A percentile compares a stretch with the other conserved stretches of the same genome.
Evolutionary conservation across 2,113 vertebrate species (phyloP).

Genomic region (Fregata magnificens): DNA sequence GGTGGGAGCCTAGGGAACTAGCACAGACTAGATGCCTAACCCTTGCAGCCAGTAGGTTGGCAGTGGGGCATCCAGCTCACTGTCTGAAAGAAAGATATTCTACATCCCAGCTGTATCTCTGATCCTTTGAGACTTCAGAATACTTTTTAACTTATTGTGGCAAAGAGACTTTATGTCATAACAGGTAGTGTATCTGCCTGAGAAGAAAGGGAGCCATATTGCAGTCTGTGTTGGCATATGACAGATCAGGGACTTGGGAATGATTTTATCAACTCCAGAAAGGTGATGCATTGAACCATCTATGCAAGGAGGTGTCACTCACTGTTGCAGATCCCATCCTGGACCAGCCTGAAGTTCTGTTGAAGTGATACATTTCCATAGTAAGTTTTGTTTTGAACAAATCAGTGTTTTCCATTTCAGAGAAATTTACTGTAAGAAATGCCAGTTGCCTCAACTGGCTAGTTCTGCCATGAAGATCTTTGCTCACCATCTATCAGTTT

Average conservation of each 20-base stretch:
- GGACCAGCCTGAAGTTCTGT: background rate
- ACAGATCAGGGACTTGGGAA: background rate
- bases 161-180: background rate
- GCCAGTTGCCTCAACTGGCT: background rate
- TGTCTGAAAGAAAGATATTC: background rate
- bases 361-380: background rate
- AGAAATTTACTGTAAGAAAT: background rate
- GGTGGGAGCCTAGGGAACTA: background rate
- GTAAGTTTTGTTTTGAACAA: background rate
- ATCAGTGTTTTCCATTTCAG: background rate
- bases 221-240: background rate
- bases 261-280: background rate
- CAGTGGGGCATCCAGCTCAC: background rate
- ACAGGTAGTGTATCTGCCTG: fast-evolving
- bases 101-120: background rate
- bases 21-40: background rate
- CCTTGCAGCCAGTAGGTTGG: background rate
- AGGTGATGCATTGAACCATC: background rate
- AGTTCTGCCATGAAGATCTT: background rate
- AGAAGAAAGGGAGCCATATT: background rate
- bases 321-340: background rate
- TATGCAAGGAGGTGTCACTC: background rate
- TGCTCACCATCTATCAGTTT: background rate
- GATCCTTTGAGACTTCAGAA: background rate
- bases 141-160: background rate